Evolutionary conservation across 2,113 vertebrate genomes (phyloP), one percentile per base, ranked within the genome.

Genomic region (Thomomys bottae): DNA sequence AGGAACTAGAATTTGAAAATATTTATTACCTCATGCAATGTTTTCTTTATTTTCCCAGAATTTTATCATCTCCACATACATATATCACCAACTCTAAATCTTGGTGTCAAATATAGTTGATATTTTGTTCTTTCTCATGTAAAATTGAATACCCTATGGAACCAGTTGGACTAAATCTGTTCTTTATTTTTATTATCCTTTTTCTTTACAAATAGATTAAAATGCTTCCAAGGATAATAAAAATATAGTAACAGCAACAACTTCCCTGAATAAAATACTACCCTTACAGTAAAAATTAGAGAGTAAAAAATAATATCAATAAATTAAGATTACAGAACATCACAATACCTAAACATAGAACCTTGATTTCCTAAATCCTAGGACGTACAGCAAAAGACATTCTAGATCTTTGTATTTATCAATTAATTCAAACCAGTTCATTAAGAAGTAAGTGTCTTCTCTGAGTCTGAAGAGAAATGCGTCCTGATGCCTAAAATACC

Each of bases 1-100:
- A 32, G 26, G 66, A 84, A 93, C 24, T 14, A 75, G 18, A 95
- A 81, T 82, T 85, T 70, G 12, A 68, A 91, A 94, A 73, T 57
- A 8, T 63, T 79, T 93, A 81, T 76, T 75, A 61, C 11, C 6
- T 64, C 15, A 82, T 32, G 67, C 49, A 78, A 54, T 36, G 45
- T 57, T 66, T 45, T 26, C 6, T 88, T 34, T 45, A 61, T 87
- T 87, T 87, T 80, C 10, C 76, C 32, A 66, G 32, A 54, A 45
- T 90, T 63, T 57, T 49, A 85, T 72, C 21, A 75, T 54, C 0
- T 78, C 54, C 61, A 24, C 72, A 0, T 68, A 77, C 63, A 66
- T 80, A 40, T 15, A 42, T 76, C 21, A 42, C 15, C 6, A 68
- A 71, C 4, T 67, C 2, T 84, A 64, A 85, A 82, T 32, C 8